Evolutionary conservation across 2,113 vertebrate species (phyloP).

Genomic region (Prunella fulvescens): DNA sequence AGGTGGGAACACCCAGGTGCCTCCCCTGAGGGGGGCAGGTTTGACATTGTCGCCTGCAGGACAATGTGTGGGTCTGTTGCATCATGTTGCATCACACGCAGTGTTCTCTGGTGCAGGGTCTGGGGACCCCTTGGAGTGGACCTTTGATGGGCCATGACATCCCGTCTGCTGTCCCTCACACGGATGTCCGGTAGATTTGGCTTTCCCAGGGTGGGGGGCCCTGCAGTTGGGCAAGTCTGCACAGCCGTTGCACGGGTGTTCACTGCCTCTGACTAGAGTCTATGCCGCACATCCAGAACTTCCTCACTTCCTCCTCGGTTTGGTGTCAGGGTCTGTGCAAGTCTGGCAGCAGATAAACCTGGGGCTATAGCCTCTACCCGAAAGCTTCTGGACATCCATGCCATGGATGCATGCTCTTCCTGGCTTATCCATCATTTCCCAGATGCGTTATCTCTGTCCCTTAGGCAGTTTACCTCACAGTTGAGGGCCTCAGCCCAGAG

Average conservation of each 20-base stretch:
- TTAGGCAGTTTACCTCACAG: not conserved
- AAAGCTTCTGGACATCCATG: not conserved
- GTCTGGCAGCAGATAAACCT: not conserved
- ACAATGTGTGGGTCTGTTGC: not conserved
- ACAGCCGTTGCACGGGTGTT: not conserved
- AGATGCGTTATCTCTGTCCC: not conserved
- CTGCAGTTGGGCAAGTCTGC: not conserved
- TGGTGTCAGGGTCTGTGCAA: not conserved
- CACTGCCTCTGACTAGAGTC: not conserved
- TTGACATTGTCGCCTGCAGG: not conserved
- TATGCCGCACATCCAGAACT: not conserved
- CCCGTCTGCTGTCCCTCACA: not conserved
- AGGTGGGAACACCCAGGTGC: not conserved
- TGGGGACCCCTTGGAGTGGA: not conserved
- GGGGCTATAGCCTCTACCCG: not conserved
- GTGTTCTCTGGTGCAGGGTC: not conserved
- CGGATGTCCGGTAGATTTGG: not conserved
- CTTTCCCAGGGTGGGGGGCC: accelerated
- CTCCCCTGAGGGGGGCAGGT: not conserved
- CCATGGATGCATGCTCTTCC: accelerated
- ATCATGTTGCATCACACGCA: not conserved
- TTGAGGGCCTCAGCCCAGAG: not conserved
- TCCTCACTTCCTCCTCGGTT: not conserved
- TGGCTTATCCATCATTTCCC: not conserved
- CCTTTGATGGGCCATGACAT: not conserved